Conservation (phyloP, 2,888 invertebrate species). For the Phaedon cochleariae region DNA sequence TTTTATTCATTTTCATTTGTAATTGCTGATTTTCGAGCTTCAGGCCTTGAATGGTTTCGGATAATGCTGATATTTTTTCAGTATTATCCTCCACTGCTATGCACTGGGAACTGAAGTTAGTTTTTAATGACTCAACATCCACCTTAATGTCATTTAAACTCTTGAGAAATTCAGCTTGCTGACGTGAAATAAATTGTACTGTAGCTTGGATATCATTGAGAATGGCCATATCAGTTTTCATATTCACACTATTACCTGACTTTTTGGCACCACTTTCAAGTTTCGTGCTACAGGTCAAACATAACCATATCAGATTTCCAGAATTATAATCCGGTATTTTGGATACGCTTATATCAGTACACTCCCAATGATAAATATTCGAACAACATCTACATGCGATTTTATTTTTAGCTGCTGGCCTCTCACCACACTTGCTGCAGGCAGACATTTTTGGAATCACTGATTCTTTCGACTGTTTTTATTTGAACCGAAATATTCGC, state of each 20-base stretch:
- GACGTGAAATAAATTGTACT: constrained; percentile 5
- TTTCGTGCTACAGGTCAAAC: not conserved
- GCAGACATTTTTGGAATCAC: constrained; percentile 4
- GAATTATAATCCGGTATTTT: constrained; percentile 6
- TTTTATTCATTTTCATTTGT: constrained; percentile 1
- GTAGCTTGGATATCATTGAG: not conserved
- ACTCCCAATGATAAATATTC: constrained; percentile 2
- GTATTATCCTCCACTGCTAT: constrained; percentile 5
- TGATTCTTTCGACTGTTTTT: not conserved
- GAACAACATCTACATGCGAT: constrained; percentile 1
- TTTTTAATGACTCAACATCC: constrained; percentile 3
- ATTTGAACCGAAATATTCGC: not conserved
- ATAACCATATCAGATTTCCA: constrained; percentile 2
- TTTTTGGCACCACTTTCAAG: not conserved
- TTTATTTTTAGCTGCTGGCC: constrained; percentile 7
- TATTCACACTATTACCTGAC: not conserved
- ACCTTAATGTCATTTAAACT: constrained; percentile 2
- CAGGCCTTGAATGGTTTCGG: constrained; percentile 1
- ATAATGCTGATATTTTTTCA: not conserved
- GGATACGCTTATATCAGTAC: not conserved
- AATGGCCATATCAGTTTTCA: not conserved
- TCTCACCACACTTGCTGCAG: not conserved
- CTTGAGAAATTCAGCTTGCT: constrained; percentile 4
- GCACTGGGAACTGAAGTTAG: not conserved
- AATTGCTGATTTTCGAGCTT: constrained; percentile 1